Base-by-base conservation (phyloP, 1,140 invertebrate species). In the Drosophila yakuba region DNA sequence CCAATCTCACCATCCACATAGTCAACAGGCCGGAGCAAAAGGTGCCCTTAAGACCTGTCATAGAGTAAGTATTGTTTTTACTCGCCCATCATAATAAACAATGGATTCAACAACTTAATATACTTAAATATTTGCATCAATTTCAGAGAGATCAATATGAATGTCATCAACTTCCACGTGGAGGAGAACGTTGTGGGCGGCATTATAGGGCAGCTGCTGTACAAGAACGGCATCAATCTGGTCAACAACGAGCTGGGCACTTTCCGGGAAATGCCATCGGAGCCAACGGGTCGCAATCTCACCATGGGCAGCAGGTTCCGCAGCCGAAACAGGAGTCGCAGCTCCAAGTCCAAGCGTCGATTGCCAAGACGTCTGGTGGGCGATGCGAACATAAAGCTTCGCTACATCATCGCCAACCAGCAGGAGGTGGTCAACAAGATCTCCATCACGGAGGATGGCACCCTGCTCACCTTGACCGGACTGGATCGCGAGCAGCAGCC, bases 1-100 rank as follows among this genome's bases (percentile, higher is more conserved):
- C 96, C 3, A 97, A 97, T 80, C 95, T 97, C 1, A 97, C 96
- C 3, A 95, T 97, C 36, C 96, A 97, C 78, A 95, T 97, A 14
- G 96, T 97, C 0, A 95, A 96, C 86, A 95, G 95, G 0, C 94
- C 96, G 55, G 73, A 68, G 44, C 95, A 95, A 61, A 93, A 94
- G 90, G 94, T 94, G 45, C 86, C 86, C 0, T 28, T 91, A 8
- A 59, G 90, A 93, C 95, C 74, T 93, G 91, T 96, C 43, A 95
- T 95, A 69, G 96, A 95, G 95, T 96, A 93, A 94, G 93, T 92
- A 58, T 60, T 1, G 14, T 59, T 35, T 17, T 23, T 23, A 23
- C 4, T 23, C 23, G 4, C 2, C 23, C 23, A 38, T 14, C 4
- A 14, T 38, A 38, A 14, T 14, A 12, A 3, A 14, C 14, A 44